phyloP scores from a whole-genome alignment of 2,113 vertebrate species.

The Caracal caracal region DNA sequence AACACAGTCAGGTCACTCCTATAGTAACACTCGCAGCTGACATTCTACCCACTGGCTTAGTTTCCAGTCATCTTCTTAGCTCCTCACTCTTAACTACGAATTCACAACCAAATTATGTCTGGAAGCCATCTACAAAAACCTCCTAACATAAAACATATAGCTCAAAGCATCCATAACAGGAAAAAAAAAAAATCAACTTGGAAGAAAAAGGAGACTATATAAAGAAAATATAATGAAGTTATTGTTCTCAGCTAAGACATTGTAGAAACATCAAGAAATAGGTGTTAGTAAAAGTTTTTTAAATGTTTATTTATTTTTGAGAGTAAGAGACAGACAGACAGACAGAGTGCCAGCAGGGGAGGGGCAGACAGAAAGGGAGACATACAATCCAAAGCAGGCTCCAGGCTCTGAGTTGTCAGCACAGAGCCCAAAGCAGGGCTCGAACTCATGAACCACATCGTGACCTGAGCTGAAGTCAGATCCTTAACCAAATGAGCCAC shows the following conservation, averaged over 20 bases:
- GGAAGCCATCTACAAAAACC: background rate
- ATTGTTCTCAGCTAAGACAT: background rate
- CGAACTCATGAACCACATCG: too few species aligned
- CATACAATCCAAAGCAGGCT: too few species aligned
- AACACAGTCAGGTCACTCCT: background rate
- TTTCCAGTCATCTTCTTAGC: conserved; percentile 6
- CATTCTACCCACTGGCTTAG: background rate
- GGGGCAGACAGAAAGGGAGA: too few species aligned
- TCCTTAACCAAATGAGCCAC: too few species aligned
- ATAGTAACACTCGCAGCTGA: background rate
- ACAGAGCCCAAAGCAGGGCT: too few species aligned
- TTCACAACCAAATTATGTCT: background rate
- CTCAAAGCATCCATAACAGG: background rate
- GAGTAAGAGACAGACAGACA: too few species aligned
- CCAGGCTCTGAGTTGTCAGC: too few species aligned
- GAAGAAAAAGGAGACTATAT: background rate
- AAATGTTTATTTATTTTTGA: too few species aligned
- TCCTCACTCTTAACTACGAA: conserved; percentile 23
- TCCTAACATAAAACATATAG: conserved; percentile 37
- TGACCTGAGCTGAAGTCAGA: too few species aligned
- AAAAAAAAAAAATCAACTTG: conserved; percentile 24
- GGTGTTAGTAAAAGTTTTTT: background rate
- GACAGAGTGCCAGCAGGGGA: too few species aligned
- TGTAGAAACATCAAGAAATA: conserved; percentile 10
- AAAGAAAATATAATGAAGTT: conserved; percentile 25